Percentiles rank a stretch among this genome's conserved stretches.
Conservation (phyloP, 2,797 vertebrate species). For the Onychomys torridus region DNA sequence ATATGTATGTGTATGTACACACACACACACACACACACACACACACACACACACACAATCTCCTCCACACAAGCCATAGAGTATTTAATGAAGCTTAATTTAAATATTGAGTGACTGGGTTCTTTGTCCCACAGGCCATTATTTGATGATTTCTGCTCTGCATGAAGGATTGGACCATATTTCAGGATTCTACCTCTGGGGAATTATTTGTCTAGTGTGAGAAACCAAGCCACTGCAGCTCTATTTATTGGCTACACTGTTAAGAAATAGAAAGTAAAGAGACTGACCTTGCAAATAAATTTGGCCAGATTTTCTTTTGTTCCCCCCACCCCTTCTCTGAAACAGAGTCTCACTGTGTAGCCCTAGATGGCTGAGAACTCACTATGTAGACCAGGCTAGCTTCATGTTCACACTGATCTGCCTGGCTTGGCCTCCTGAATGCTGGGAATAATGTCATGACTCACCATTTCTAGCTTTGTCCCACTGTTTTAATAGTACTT, state of each 20-base stretch:
- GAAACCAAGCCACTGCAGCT: background rate
- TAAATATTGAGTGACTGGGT: background rate
- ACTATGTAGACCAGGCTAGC: background rate
- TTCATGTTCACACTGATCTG: background rate
- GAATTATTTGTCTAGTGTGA: background rate
- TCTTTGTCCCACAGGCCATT: background rate
- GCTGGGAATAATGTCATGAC: background rate
- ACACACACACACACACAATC: background rate
- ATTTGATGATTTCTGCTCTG: background rate
- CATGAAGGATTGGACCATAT: background rate
- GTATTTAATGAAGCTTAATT: background rate
- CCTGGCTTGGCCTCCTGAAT: background rate
- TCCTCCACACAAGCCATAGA: background rate
- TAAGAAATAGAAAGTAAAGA: background rate
- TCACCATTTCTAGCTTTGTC: background rate
- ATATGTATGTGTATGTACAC: too few species aligned
- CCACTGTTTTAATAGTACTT: background rate
- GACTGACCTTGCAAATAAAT: background rate
- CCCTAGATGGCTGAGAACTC: background rate
- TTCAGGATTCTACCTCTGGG: background rate
- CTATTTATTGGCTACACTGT: background rate
- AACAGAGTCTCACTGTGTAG: background rate
- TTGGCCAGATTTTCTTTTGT: background rate
- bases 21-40: background rate
- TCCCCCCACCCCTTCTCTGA: fast-evolving